phyloP scores from a whole-genome alignment of 2,113 vertebrate genomes.

The Syrrhaptes paradoxus region DNA sequence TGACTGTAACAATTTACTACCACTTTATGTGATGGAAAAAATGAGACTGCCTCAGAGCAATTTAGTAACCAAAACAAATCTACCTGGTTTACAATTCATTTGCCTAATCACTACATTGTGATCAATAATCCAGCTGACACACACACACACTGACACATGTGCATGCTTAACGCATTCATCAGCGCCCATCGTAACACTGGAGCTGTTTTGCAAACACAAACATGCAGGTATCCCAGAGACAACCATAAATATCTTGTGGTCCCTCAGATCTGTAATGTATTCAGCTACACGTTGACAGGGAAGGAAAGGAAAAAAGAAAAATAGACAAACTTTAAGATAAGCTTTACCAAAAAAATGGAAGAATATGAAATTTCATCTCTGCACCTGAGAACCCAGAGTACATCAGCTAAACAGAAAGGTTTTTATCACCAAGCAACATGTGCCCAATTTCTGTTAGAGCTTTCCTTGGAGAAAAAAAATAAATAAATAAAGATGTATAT shows the following conservation, averaged over 20 bases:
- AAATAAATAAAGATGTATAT: too few relatives aligned
- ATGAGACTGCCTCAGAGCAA: background rate
- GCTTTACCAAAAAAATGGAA: background rate
- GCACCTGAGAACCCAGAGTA: background rate
- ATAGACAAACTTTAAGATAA: background rate
- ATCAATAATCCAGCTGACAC: background rate
- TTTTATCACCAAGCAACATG: background rate
- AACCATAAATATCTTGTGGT: too few relatives aligned
- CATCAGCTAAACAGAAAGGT: background rate
- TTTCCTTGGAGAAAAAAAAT: background rate
- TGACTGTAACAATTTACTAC: background rate
- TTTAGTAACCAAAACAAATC: background rate
- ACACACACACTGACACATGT: fast-evolving
- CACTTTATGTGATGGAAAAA: background rate
- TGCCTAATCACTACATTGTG: background rate
- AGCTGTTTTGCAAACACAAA: background rate
- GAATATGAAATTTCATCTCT: background rate
- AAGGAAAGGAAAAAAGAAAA: background rate
- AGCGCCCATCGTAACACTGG: fast-evolving
- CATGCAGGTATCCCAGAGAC: background rate
- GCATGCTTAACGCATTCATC: fast-evolving
- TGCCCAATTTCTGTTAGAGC: background rate
- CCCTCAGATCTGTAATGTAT: background rate
- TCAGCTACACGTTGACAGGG: background rate
- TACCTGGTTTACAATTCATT: background rate